phyloP scores from a whole-genome alignment of 2,888 invertebrate species.

The Emesis russula region DNA sequence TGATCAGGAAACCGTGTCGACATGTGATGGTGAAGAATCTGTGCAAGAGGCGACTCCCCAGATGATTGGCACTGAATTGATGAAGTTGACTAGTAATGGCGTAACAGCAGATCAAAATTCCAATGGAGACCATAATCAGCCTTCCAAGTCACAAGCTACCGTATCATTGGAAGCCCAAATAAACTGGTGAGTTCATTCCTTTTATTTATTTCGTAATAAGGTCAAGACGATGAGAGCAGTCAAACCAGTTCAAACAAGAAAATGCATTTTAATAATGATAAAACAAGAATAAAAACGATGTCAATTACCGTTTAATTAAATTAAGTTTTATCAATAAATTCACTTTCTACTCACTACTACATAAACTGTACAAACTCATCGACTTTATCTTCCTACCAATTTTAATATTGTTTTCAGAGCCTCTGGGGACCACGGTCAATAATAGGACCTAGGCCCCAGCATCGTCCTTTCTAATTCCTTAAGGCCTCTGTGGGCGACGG shows the following conservation, averaged over 20 bases:
- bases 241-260: background rate
- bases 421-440: conserved; percentile 14
- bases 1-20: conserved; percentile 67
- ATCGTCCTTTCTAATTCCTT: conserved; percentile 7
- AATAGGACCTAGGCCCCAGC: conserved; percentile 8
- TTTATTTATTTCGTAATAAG: background rate
- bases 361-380: background rate
- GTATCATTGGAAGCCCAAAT: background rate
- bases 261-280: background rate
- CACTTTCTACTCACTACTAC: too few relatives aligned
- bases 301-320: background rate
- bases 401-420: conserved; percentile 12
- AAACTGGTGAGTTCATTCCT: background rate
- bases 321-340: background rate
- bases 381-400: background rate
- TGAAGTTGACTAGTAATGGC: background rate
- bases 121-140: background rate
- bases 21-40: background rate
- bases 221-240: too few relatives aligned
- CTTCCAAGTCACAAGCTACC: background rate
- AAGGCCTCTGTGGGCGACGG: conserved; percentile 64
- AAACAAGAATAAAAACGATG: background rate
- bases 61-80: background rate
- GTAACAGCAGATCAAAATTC: background rate
- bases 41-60: background rate